A percentile compares a stretch with the other conserved stretches of the same genome.
Evolutionary conservation across 1,140 invertebrate genomes (phyloP).

Genomic region (Eumaeus atala): DNA sequence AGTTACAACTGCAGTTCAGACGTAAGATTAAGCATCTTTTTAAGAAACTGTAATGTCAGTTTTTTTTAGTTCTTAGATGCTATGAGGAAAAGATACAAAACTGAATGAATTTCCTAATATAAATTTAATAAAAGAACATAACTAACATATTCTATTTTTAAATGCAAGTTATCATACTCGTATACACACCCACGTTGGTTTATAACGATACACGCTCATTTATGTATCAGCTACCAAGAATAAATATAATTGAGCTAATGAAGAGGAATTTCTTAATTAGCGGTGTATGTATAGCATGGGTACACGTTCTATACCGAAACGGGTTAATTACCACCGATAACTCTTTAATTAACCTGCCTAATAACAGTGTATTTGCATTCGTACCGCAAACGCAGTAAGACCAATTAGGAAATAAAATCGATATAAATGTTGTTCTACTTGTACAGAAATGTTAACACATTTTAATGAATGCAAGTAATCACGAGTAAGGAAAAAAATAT

Average conservation of each 20-base stretch:
- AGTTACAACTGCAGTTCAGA: too few relatives aligned
- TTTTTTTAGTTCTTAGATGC: too few relatives aligned
- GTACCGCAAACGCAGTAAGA: conserved; percentile 41
- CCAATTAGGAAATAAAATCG: conserved; percentile 58
- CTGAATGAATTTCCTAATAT: too few relatives aligned
- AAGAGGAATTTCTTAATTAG: conserved; percentile 71
- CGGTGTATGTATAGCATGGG: conserved; percentile 59
- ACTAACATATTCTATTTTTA: too few relatives aligned
- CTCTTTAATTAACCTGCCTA: conserved; percentile 73
- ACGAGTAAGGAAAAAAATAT: background rate
- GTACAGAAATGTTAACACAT: background rate
- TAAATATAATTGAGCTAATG: conserved; percentile 67
- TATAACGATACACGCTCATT: too few relatives aligned
- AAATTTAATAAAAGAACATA: too few relatives aligned
- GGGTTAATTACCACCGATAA: conserved; percentile 67
- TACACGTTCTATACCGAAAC: conserved; percentile 66
- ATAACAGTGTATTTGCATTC: conserved; percentile 70
- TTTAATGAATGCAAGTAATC: background rate
- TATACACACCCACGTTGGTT: too few relatives aligned
- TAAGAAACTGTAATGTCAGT: too few relatives aligned
- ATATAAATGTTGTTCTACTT: conserved; percentile 27
- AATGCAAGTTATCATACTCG: too few relatives aligned
- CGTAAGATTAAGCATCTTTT: too few relatives aligned
- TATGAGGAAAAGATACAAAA: too few relatives aligned
- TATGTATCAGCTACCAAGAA: conserved; percentile 30